Percentiles rank a stretch among this genome's conserved stretches.
phyloP scores from a whole-genome alignment of 2,888 invertebrate species.

The Melangyna quadrimaculata region DNA sequence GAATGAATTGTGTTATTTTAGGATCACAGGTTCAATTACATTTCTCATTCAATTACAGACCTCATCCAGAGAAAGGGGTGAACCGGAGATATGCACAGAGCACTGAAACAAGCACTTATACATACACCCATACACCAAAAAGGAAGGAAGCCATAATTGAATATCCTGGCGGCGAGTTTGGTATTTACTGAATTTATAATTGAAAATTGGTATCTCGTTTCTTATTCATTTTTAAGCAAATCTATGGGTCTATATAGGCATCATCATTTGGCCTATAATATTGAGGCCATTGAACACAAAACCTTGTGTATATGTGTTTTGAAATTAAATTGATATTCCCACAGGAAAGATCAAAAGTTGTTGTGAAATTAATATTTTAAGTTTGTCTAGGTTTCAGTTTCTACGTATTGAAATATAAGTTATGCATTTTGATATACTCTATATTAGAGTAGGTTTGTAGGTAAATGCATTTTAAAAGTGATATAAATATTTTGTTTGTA shows the following conservation, averaged over 20 bases:
- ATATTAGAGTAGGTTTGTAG: no score
- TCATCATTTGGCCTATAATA: constrained; percentile 13
- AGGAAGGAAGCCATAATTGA: constrained; percentile 61
- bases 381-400: background rate
- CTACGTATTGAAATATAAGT: no score
- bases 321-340: constrained; percentile 7
- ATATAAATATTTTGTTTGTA: no score
- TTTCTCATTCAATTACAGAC: constrained; percentile 65
- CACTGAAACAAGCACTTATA: constrained; percentile 26
- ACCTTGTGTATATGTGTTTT: constrained; percentile 6
- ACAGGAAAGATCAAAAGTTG: constrained; percentile 1
- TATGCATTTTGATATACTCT: no score
- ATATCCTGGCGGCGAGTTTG: constrained; percentile 56
- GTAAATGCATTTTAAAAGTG: no score
- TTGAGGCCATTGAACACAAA: background rate
- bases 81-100: constrained; percentile 46
- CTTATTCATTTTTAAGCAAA: constrained; percentile 44
- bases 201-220: constrained; percentile 54
- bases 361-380: background rate
- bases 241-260: constrained; percentile 11
- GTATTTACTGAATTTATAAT: constrained; percentile 63
- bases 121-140: background rate
- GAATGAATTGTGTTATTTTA: constrained; percentile 67
- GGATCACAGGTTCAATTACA: constrained; percentile 69
- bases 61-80: constrained; percentile 48